phyloP scores from a whole-genome alignment of 2,113 vertebrate species.

The Toxostoma redivivum region DNA sequence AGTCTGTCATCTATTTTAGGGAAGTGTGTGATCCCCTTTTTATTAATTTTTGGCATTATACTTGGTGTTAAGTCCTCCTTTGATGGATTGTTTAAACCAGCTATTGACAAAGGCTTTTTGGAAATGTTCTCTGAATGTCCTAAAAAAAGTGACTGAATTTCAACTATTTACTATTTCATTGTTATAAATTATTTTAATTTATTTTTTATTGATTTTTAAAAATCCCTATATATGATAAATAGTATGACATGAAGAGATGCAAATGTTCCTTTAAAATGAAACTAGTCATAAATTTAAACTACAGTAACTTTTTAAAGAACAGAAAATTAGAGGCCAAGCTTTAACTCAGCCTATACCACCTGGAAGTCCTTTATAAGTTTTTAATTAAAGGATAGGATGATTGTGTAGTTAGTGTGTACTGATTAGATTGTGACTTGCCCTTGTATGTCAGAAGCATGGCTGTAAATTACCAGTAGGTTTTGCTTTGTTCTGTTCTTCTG shows the following conservation, averaged over 20 bases:
- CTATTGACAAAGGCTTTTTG: background rate
- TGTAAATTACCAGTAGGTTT: background rate
- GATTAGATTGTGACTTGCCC: background rate
- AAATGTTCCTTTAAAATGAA: background rate
- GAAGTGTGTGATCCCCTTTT: background rate
- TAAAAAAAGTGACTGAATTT: background rate
- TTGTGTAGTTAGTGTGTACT: background rate
- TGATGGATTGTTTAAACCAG: background rate
- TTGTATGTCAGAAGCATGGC: background rate
- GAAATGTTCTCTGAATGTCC: background rate
- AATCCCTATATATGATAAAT: background rate
- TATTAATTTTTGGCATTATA: background rate
- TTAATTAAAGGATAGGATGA: conserved; percentile 36
- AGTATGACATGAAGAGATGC: background rate
- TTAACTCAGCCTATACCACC: background rate
- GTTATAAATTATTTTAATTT: background rate
- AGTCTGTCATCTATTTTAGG: background rate
- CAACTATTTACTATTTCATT: background rate
- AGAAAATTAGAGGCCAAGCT: conserved; percentile 16
- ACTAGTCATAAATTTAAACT: background rate
- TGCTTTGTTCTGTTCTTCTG: conserved; percentile 11
- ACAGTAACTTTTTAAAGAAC: background rate
- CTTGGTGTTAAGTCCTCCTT: background rate
- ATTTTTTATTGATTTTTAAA: background rate
- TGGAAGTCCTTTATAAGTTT: background rate